phyloP scores from a whole-genome alignment of 2,113 vertebrate species.

The Nycticebus coucang region DNA sequence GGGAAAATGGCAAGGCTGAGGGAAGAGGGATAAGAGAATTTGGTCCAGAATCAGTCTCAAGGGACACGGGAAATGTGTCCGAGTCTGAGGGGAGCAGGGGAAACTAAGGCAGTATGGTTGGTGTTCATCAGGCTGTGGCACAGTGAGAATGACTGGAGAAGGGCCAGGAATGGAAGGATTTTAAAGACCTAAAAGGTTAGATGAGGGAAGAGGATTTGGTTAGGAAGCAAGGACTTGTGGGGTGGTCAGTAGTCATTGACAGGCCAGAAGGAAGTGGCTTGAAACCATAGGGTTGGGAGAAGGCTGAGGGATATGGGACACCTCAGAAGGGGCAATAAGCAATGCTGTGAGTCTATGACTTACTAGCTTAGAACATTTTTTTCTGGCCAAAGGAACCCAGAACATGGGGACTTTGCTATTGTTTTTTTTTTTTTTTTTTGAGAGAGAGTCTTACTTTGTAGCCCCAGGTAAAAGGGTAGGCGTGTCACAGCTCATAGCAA shows the following conservation, averaged over 20 bases:
- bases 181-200: neutral
- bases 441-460: no score
- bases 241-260: neutral
- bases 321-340: neutral
- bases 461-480: no score
- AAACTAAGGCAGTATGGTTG: neutral
- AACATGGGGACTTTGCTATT: neutral
- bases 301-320: neutral
- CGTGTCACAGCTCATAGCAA: no score
- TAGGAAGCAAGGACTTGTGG: constrained; percentile 28
- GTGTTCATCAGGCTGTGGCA: neutral
- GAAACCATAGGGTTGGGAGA: constrained; percentile 12
- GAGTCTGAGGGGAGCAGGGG: neutral
- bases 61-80: neutral
- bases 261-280: constrained; percentile 17
- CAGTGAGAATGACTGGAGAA: neutral
- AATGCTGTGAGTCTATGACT: neutral
- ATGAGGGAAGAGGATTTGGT: neutral
- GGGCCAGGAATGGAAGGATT: neutral
- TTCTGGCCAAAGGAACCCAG: neutral
- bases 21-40: neutral
- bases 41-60: neutral
- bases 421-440: no score
- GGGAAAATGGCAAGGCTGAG: neutral
- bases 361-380: constrained; percentile 41